Base-by-base conservation (phyloP, 2,888 invertebrate genomes). In the Hemistola chrysoprasaria region DNA sequence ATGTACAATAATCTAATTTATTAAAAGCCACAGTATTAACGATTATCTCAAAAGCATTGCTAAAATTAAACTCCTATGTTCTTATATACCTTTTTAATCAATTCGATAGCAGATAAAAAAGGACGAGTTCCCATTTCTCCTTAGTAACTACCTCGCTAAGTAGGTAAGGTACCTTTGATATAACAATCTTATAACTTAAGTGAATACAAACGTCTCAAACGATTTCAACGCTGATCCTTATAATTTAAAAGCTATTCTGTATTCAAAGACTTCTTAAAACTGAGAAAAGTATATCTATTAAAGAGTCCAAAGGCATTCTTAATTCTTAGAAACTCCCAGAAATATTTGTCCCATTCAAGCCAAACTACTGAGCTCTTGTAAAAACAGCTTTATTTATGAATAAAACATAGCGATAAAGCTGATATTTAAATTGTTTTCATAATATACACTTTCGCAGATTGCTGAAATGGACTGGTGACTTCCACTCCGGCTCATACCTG, bases 301-400 rank as follows among this genome's bases (percentile, higher is more conserved):
- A 59, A 58, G 54, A 62, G 47, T 57, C 62, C 55, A 62, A 64
- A 59, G 57, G 57, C 47, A 70, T 61, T 67, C 55, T 58, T 53
- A 43, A 41, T 44, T 67, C 55, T 58, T 52, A 43, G 42, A 43
- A 47, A 62, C 56, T 63, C 51, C 50, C 46, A 50, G 59, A 61
- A 65, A 63, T 65, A 59, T 67, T 62, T 60, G 53, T 54, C 47
- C 55, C 56, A 60, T 29, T 34, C 29, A 16, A 38, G 16, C 20
- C 3, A 7, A 22, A 26, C 25, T 22, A 37, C 8, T 11, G 11
- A 5, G 25, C 11, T 8, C 8, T n/a, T n/a, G 16, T 5, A 28
- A 16, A 56, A 61, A 56, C 47, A 49, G 40, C 30, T 49, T 41
- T 47, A 49, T 47, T 56, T 65, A 16, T 16, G 64, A 65, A 65